These are phyloP conservation scores for Apolygus lucorum DNA, from an alignment of 1,140 invertebrate species.

Conservation along the genomic window DNA sequence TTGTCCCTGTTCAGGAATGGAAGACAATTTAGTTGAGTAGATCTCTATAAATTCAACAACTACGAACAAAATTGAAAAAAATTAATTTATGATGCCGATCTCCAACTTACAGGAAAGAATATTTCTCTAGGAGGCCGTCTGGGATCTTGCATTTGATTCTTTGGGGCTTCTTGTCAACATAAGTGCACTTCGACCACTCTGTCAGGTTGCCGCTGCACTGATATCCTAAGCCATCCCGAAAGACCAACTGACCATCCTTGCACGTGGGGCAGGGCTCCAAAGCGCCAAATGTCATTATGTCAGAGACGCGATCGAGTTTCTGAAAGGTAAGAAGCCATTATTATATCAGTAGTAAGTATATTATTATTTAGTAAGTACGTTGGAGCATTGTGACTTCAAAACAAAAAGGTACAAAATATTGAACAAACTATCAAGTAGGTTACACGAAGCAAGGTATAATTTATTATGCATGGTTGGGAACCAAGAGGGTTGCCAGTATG, in stretches of 20 bases:
- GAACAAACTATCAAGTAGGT: too few species aligned
- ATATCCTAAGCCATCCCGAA: conserved; percentile 63
- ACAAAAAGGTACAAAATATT: too few species aligned
- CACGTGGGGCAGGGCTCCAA: conserved; percentile 72
- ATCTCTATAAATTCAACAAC: too few species aligned
- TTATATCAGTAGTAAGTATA: conserved; percentile 25
- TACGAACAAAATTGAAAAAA: too few species aligned
- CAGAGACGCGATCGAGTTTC: conserved; percentile 68
- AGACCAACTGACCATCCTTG: conserved; percentile 59
- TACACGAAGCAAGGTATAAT: too few species aligned
- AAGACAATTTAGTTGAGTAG: neutral
- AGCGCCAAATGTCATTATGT: conserved; percentile 81
- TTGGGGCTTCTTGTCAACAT: conserved; percentile 61
- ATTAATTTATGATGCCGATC: too few species aligned
- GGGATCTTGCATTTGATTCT: conserved; percentile 67
- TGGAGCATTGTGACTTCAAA: too few species aligned
- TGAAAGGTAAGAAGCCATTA: too few species aligned
- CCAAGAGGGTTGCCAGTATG: too few species aligned
- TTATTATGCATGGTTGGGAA: too few species aligned
- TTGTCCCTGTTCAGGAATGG: conserved; percentile 42
- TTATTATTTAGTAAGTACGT: neutral
- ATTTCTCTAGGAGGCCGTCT: conserved; percentile 49
- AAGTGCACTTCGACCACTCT: conserved; percentile 85
- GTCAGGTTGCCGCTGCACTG: conserved; percentile 69
- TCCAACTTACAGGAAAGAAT: conserved; percentile 53